Base-by-base conservation (phyloP, 2,113 vertebrate genomes). In the Triplophysa rosa region DNA sequence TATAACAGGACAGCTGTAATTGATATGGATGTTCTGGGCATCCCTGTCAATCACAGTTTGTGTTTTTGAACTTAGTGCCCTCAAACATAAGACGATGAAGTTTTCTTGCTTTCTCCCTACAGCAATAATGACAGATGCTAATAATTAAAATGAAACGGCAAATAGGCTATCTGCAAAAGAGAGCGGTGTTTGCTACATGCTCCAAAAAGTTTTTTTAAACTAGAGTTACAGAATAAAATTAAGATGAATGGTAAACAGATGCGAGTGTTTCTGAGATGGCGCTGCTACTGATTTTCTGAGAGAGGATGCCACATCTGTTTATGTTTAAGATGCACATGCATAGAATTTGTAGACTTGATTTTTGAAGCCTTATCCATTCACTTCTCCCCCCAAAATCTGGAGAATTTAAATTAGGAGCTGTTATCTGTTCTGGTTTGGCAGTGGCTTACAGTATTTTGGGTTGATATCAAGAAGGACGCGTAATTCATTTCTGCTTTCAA, bases 171-270 rank as follows among this genome's bases (percentile, higher is more conserved):
- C 37, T 80, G 52, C 52, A 47, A 58, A 67, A 80, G 82, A 71
- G 75, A 79, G 77, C 23, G 42, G 54, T 79, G 70, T 84, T 83
- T 75, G 29, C 21, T 82, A 49, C 14, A 14, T 16, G 49, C 23
- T 83, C 80, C 83, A 70, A 78, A 72, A 87, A 47, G 59, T 80
- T 9, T 45, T 45, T 83, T 84, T 82, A 84, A 89, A 88, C 72
- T 84, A 67, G 82, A 82, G 77, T 81, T 85, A 89, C 64, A 82
- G 71, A 83, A 86, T 81, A 87, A 47, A 90, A 91, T 89, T 54
- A 82, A 86, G 80, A 49, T 85, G 89, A 91, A 90, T 91, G 84
- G 85, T 68, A 86, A 86, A 33, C 79, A 91, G 84, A 87, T 91
- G 90, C 87, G 86, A 67, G 67, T 66, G 37, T 82, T 78, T 89